These are phyloP conservation scores for Myopa testacea DNA, from an alignment of 2,888 invertebrate genomes.

Conservation along the genomic window DNA sequence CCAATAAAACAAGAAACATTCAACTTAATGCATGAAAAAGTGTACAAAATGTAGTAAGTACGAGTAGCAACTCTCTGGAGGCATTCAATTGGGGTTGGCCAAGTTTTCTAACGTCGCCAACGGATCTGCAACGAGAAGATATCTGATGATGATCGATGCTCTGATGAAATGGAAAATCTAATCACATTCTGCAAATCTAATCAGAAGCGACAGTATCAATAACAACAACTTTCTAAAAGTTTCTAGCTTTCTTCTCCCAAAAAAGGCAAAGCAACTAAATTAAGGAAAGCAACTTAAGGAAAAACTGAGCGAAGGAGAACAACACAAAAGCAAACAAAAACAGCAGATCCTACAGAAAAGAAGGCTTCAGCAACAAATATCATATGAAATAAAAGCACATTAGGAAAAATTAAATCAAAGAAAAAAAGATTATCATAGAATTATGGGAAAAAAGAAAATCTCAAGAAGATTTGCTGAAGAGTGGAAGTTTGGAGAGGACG, in stretches of 20 bases:
- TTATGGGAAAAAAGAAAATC: background rate
- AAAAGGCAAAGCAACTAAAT: background rate
- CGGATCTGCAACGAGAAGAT: background rate
- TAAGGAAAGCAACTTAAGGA: background rate
- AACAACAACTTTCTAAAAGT: constrained; percentile 18
- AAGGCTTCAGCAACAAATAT: background rate
- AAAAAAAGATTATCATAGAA: background rate
- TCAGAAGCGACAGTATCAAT: background rate
- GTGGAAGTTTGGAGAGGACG: too few relatives aligned
- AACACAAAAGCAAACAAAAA: too few relatives aligned
- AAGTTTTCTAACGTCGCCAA: background rate
- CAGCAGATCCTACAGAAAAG: background rate
- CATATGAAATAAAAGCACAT: background rate
- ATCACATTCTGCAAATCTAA: constrained; percentile 1
- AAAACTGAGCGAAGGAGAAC: background rate
- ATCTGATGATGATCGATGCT: background rate
- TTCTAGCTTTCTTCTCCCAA: background rate
- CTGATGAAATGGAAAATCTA: constrained; percentile 22
- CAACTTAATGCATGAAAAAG: background rate
- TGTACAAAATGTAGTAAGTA: background rate
- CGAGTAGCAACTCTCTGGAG: too few relatives aligned
- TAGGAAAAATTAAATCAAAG: background rate
- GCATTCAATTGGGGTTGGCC: too few relatives aligned
- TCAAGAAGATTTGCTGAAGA: background rate
- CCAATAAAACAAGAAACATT: background rate